Evolutionary conservation across 2,113 vertebrate species (phyloP).

Genomic region (Dipodomys merriami): DNA sequence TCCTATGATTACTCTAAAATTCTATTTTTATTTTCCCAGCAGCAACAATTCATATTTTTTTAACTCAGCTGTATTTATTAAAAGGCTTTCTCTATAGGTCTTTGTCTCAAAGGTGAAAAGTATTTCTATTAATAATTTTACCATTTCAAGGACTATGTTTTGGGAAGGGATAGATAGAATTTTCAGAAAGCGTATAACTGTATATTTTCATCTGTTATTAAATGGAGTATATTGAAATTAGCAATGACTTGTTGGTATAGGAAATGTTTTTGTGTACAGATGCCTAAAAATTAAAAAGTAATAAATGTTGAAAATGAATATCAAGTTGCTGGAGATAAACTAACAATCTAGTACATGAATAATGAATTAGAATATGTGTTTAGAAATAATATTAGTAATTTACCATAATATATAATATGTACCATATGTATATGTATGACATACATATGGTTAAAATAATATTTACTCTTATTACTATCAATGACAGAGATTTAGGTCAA

Average conservation of each 20-base stretch:
- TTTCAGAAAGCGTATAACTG: not conserved
- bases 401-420: no score
- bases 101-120: not conserved
- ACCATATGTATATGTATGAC: no score
- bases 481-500: not conserved
- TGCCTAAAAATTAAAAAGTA: not conserved
- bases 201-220: slow-evolving; percentile 7
- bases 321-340: not conserved
- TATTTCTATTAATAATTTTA: not conserved
- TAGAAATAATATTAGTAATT: not conserved
- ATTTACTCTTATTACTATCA: not conserved
- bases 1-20: slow-evolving; percentile 1
- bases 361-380: not conserved
- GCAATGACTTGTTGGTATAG: not conserved
- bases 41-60: not conserved
- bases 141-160: not conserved
- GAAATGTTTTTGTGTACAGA: not conserved
- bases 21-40: not conserved
- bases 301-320: not conserved
- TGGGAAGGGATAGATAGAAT: not conserved
- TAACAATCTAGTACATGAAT: not conserved
- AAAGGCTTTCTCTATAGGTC: not conserved
- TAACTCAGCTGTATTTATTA: not conserved
- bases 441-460: no score
- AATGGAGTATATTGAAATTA: slow-evolving; percentile 5